Base-by-base conservation (phyloP, 2,797 vertebrate genomes). In the Hybognathus amarus region DNA sequence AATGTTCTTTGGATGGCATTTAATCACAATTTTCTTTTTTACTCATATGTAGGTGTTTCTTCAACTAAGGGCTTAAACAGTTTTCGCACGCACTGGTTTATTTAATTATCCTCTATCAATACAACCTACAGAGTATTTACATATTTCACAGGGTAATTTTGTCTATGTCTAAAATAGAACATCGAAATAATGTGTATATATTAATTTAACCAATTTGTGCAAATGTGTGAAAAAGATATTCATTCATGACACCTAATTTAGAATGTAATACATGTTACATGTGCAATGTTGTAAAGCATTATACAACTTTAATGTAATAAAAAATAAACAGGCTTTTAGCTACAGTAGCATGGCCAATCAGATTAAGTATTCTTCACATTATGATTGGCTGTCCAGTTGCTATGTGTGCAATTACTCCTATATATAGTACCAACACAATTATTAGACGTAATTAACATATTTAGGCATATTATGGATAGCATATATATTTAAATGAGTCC, bases 1-100 rank as follows among this genome's bases (percentile, higher is more conserved):
- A 64, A 66, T 12, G n/a, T 54, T 75, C 33, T 75, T 82, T 82
- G 61, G n/a, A 52, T 52, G 61, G 33, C 12, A 38, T 66, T 74
- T 64, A 82, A 75, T 74, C 71, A 67, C 33, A 38, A 64, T 33
- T 42, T 40, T 33, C 64, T 82, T 64, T 54, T 82, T 17, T 18
- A 75, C n/a, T 82, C 24, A 47, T 64, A 59, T 18, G 75, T 61
- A 59, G 75, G 56, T 22, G 59, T 77, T 77, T 64, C 59, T 77
- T 77, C 15, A 27, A 42, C 38, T 77, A 24, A 45, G 38, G 74
- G 15, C 13, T 36, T 5, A 36, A 4, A 36, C 33, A 36, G 3
- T 63, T 63, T 77, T 33, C 15, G 5, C 40, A 64, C 3, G 18
- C 7, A 27, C 73, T 38, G 15, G n/a, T 63, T 77, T 63, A 40